Conservation (phyloP, 1,140 invertebrate species). For the Sweltsa coloradensis region DNA sequence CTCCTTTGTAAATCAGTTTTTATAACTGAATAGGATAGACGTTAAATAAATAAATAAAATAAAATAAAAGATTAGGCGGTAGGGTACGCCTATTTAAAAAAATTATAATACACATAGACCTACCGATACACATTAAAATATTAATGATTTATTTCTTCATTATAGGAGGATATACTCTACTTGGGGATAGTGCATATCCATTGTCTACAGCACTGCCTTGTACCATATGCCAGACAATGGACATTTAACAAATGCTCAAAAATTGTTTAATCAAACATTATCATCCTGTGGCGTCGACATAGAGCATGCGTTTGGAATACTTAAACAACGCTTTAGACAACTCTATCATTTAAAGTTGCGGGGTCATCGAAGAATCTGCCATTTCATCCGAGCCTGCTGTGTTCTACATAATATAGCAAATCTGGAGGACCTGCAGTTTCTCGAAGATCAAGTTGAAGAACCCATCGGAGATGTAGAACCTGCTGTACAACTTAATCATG, state of each 20-base stretch:
- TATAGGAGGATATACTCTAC: slow-evolving; percentile 11
- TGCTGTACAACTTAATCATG: too few species aligned
- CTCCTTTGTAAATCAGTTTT: too few species aligned
- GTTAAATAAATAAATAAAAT: too few species aligned
- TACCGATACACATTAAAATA: too few species aligned
- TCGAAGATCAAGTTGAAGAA: background rate
- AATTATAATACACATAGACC: too few species aligned
- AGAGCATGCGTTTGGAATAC: slow-evolving; percentile 16
- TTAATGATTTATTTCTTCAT: too few species aligned
- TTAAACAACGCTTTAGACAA: slow-evolving; percentile 17
- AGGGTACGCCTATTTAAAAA: too few species aligned
- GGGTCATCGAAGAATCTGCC: slow-evolving; percentile 6
- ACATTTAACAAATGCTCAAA: slow-evolving; percentile 14
- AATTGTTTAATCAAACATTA: slow-evolving; percentile 13
- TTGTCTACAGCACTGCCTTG: slow-evolving; percentile 10
- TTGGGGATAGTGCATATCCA: slow-evolving; percentile 20
- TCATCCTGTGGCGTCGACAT: slow-evolving; percentile 13
- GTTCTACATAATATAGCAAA: background rate
- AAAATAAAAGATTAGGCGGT: too few species aligned
- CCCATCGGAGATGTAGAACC: too few species aligned
- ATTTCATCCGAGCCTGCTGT: slow-evolving; percentile 15
- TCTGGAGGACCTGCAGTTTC: background rate
- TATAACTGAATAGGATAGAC: too few species aligned
- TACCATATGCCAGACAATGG: slow-evolving; percentile 19
- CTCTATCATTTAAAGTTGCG: slow-evolving; percentile 15